Evolutionary conservation across 37 sponge, comb jelly and placozoan species (phyloP), one percentile per base, ranked within the genome.

Genomic region (Dysidea cf. avara): DNA sequence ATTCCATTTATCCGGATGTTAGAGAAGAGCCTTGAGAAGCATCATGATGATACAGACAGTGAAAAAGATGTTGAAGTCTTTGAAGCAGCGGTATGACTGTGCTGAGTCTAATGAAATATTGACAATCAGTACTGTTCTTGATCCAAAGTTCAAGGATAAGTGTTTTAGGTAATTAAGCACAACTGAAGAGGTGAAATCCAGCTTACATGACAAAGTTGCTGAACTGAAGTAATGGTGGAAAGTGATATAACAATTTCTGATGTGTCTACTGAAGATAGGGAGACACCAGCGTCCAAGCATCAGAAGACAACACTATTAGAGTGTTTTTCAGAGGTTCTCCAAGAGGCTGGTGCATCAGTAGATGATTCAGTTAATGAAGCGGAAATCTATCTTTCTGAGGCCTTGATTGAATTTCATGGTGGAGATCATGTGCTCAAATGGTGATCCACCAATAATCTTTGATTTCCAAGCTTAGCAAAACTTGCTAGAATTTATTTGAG

Each of bases 31-130:
- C 36, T 63, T 31, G 35, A 31, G 13, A 14, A 63, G 7, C 34
- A 11, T 37, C 34, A 63, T 63, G 65, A 63, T 12, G 65, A 63
- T 31, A n/a, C 5, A 36, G 65, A 64, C 65, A 7, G 37, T 64
- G 34, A 49, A 49, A 16, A 16, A 49, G 16, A 64, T 64, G 65
- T 20, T 64, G 17, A 18, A 9, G 11, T 58, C 61, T 29, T 58
- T 58, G 25, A 58, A 58, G n/a, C 11, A n/a, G 17, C 9, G 36
- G 37, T 30, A 64, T 21, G 50, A 20, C 13, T 31, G 21, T 38
- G 69, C 47, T 39, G 49, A 68, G 47, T 17, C 20, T 40, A 9
- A 68, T 68, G 48, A n/a, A 7, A 31, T 9, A 13, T 24, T 39
- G 34, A 52, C 16, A 49, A 12, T 49, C 12, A 49, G 51, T 16